These are phyloP conservation scores for Pseudococcus longispinus DNA, from an alignment of 2,888 invertebrate species.

Conservation along the genomic window DNA sequence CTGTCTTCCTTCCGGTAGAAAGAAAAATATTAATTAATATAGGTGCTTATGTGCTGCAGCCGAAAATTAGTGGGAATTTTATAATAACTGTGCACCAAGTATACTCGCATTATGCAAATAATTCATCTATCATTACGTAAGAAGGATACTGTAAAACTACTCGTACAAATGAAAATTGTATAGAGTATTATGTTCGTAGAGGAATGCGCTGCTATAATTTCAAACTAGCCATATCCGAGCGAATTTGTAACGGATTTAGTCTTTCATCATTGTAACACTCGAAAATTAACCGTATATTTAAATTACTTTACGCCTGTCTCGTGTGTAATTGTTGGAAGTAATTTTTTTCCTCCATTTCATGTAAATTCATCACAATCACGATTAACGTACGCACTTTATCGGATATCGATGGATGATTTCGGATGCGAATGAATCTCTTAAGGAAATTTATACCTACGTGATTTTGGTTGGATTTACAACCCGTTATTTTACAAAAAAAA, in stretches of 20 bases:
- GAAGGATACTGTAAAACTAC: conserved; percentile 7
- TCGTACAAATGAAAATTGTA: background rate
- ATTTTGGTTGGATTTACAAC: background rate
- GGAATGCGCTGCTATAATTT: conserved; percentile 4
- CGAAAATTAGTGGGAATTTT: conserved; percentile 7
- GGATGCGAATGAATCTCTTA: background rate
- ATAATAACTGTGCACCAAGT: background rate
- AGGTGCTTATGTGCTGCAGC: background rate
- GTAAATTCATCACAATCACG: background rate
- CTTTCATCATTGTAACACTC: background rate
- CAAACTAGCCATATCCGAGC: conserved; percentile 19
- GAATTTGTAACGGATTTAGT: conserved; percentile 22
- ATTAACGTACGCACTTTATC: background rate
- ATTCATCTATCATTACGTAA: background rate
- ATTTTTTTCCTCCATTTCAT: background rate
- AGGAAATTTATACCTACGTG: background rate
- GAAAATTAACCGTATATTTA: background rate
- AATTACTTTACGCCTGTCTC: conserved; percentile 25
- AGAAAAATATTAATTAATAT: background rate
- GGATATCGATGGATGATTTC: background rate
- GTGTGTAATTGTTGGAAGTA: conserved; percentile 8
- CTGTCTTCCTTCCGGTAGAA: conserved; percentile 10
- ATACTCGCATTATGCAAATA: background rate
- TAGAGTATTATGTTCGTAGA: background rate
- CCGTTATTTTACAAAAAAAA: background rate